Base-by-base conservation (phyloP, 2,113 vertebrate genomes). In the Siniperca knerii region DNA sequence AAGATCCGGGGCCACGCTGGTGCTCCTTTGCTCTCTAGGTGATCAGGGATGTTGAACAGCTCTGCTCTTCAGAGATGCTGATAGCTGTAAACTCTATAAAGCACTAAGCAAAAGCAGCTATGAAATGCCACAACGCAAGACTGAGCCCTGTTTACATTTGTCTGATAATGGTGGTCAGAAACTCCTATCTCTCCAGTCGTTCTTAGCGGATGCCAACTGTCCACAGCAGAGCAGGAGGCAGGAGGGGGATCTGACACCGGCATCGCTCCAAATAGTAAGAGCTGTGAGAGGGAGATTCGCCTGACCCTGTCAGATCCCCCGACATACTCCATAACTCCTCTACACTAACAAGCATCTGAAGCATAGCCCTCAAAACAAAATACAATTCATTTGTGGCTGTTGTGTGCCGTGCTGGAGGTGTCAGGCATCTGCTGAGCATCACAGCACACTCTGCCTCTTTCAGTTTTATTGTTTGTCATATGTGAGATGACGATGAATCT, bases 91-190 rank as follows among this genome's bases (percentile, higher is more conserved):
- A 83, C 25, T 80, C 82, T 82, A 40, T 12, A 42, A 77, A 66
- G 79, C 69, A 37, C 65, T 11, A n/a, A 78, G 76, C 71, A 61
- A 73, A 81, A 75, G 67, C n/a, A 40, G 86, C 68, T 79, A 84
- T 86, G 68, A 81, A 86, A 83, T 78, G 44, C 69, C 15, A 61
- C 74, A 78, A 87, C 44, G 84, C 89, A 75, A 83, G 81, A 89
- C 80, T 73, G 83, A 86, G 60, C 81, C 61, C n/a, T 9, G 35
- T 78, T 73, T 85, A 79, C 77, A 83, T 90, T 86, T 83, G 81
- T 92, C 89, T 88, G 89, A 84, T 90, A 89, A 91, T 88, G 86
- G 80, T 52, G 88, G 89, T 82, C 90, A 85, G 87, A 85, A 69
- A 58, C 79, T 71, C 72, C 54, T 71, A 70, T 89, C 85, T 70